phyloP scores from a whole-genome alignment of 2,113 vertebrate species.

The Tringa solitaria region DNA sequence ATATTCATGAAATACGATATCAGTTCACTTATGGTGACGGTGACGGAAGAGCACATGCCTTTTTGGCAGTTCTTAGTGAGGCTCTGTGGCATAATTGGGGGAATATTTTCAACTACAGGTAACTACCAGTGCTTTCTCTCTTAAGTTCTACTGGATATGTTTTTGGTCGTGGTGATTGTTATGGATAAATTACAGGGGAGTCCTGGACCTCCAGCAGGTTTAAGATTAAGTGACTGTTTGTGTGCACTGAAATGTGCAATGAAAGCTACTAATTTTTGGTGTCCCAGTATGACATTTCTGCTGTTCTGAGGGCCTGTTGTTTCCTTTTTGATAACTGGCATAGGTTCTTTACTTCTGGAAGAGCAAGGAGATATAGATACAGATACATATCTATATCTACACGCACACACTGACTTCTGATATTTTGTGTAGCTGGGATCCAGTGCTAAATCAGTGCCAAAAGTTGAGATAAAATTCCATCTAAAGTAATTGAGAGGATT shows the following conservation, averaged over 20 bases:
- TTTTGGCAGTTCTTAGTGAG: slow-evolving; percentile 96
- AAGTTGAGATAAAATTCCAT: background rate
- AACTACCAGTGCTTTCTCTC: background rate
- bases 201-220: background rate
- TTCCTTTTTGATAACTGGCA: background rate
- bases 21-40: slow-evolving; percentile 95
- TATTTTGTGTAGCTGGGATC: background rate
- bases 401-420: background rate
- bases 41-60: slow-evolving; percentile 98
- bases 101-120: slow-evolving; percentile 98
- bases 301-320: background rate
- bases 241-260: background rate
- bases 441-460: background rate
- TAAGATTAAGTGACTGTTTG: background rate
- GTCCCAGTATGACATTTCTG: background rate
- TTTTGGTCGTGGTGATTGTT: background rate
- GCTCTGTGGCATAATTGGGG: slow-evolving; percentile 95
- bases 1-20: slow-evolving; percentile 99
- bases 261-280: background rate
- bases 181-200: background rate
- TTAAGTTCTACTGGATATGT: background rate
- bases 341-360: background rate
- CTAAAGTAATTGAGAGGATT: background rate
- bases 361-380: background rate
- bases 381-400: background rate